Evolutionary conservation across 2,113 vertebrate species (phyloP).

Genomic region (Romanogobio albipinnatus): DNA sequence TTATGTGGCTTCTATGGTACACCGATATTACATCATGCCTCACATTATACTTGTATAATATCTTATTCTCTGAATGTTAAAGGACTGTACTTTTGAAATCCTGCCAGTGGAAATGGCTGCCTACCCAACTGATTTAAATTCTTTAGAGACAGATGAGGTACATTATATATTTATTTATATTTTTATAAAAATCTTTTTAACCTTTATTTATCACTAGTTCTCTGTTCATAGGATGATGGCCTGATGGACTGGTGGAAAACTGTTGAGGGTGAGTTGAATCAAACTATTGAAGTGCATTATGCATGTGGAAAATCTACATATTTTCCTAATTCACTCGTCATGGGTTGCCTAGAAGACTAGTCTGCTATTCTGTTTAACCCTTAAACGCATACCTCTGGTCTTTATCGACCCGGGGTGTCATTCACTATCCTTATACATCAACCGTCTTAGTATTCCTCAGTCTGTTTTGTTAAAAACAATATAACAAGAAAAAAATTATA

Average conservation of each 20-base stretch:
- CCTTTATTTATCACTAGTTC: conserved; percentile 3
- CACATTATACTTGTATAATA: neutral
- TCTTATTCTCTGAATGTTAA: conserved; percentile 15
- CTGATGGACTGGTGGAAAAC: conserved; percentile 75
- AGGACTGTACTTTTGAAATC: conserved; percentile 67
- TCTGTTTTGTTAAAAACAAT: too few relatives aligned
- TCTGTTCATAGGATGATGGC: conserved; percentile 62
- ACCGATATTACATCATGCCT: neutral
- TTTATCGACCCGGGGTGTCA: too few relatives aligned
- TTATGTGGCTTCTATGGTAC: neutral
- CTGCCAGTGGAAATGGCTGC: conserved; percentile 67
- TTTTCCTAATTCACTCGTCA: neutral
- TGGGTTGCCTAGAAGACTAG: neutral
- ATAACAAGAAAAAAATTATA: too few relatives aligned
- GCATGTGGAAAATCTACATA: neutral
- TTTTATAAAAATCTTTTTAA: neutral
- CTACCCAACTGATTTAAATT: conserved; percentile 59
- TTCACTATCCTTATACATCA: too few relatives aligned
- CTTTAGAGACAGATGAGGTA: conserved; percentile 16
- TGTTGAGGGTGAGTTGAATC: conserved; percentile 62
- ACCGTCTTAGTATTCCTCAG: too few relatives aligned
- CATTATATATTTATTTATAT: neutral
- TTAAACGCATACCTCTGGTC: too few relatives aligned
- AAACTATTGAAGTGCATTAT: neutral
- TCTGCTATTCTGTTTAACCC: neutral